Evolutionary conservation across 1,140 invertebrate genomes (phyloP).

Genomic region (Ceratosolen fusciceps): DNA sequence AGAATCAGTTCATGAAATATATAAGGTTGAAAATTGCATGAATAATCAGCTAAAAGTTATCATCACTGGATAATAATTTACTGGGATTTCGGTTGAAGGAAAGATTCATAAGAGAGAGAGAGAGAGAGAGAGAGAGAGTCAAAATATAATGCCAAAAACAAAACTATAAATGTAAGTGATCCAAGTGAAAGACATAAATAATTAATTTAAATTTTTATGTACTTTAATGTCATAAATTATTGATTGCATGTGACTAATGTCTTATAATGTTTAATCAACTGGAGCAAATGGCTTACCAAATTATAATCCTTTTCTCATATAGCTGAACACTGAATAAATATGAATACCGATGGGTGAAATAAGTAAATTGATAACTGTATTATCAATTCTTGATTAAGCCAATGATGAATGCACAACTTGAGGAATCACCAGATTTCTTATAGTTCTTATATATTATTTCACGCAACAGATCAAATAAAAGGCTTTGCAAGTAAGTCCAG

Average conservation of each 20-base stretch:
- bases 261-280: neutral
- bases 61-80: constrained; percentile 8
- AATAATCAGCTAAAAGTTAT: constrained; percentile 22
- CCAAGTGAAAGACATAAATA: neutral
- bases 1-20: neutral
- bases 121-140: neutral
- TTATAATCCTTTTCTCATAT: neutral
- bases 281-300: neutral
- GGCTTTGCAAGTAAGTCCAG: neutral
- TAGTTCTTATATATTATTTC: neutral
- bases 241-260: neutral
- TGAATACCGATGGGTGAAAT: neutral
- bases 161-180: neutral
- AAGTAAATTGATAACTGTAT: neutral
- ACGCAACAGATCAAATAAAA: constrained; percentile 19
- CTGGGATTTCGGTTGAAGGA: neutral
- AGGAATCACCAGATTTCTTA: constrained; percentile 17
- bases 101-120: neutral
- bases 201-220: neutral
- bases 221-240: neutral
- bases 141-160: neutral
- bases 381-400: neutral
- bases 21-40: neutral
- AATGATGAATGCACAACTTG: neutral
- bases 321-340: neutral